phyloP scores from a whole-genome alignment of 1,140 invertebrate genomes.

The Drosophila cardini region DNA sequence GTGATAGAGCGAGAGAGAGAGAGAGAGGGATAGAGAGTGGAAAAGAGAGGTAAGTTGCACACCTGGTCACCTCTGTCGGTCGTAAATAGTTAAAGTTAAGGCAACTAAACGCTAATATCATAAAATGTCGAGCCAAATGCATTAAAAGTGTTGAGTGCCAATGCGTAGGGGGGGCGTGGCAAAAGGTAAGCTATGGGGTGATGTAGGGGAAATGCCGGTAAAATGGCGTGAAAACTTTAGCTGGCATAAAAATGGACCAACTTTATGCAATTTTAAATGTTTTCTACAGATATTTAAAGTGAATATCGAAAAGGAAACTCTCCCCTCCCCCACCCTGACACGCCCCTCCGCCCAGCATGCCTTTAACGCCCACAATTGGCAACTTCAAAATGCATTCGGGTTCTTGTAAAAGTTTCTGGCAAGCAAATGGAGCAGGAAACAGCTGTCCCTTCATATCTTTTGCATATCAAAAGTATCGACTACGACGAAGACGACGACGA shows the following conservation, averaged over 20 bases:
- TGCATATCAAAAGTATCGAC: constrained; percentile 81
- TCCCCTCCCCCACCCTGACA: background rate
- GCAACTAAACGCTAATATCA: constrained; percentile 76
- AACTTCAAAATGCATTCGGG: constrained; percentile 72
- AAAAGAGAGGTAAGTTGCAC: background rate
- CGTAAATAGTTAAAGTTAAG: constrained; percentile 70
- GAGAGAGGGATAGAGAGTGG: background rate
- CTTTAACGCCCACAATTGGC: constrained; percentile 21
- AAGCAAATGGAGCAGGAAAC: constrained; percentile 82
- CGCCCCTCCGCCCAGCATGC: background rate
- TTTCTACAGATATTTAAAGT: constrained; percentile 58
- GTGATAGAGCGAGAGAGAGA: background rate
- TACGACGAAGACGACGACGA: constrained; percentile 40
- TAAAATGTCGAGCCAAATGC: constrained; percentile 60
- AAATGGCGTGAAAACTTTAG: constrained; percentile 43
- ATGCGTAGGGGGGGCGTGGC: background rate
- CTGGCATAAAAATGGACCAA: constrained; percentile 51
- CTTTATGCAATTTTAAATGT: constrained; percentile 63
- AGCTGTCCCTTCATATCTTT: constrained; percentile 82
- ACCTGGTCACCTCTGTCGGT: constrained; percentile 58
- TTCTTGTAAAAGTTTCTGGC: constrained; percentile 75
- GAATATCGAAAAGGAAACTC: constrained; percentile 23
- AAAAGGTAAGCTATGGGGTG: background rate
- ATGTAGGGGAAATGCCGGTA: background rate
- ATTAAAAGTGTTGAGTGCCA: constrained; percentile 42